These are phyloP conservation scores for Notospermus geniculatus DNA, from an alignment of 1,140 invertebrate species.

Conservation along the genomic window DNA sequence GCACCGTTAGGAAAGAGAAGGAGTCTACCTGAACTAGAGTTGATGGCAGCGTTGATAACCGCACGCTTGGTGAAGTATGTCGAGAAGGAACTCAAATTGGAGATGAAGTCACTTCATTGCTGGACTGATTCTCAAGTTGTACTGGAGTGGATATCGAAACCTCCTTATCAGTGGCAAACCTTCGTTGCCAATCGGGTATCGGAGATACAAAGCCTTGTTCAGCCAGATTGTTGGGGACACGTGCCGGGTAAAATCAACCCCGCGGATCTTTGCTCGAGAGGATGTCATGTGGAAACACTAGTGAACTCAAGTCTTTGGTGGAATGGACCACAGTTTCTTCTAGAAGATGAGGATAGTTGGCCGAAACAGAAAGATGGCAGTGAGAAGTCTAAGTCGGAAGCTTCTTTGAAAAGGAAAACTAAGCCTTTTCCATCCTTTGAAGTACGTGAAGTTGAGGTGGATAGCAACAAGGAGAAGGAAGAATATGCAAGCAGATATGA, in stretches of 20 bases:
- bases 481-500: background rate
- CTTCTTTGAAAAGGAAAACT: too few relatives aligned
- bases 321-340: background rate
- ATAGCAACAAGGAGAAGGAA: background rate
- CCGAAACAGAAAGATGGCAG: background rate
- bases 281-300: background rate
- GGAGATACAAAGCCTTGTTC: background rate
- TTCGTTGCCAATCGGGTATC: slow-evolving; percentile 2
- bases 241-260: background rate
- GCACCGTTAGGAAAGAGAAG: background rate
- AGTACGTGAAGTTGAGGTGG: background rate
- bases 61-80: slow-evolving; percentile 1
- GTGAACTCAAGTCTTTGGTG: background rate
- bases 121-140: slow-evolving; percentile 3
- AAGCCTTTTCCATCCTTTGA: too few relatives aligned
- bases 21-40: background rate
- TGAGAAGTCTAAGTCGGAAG: background rate
- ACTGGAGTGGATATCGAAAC: background rate
- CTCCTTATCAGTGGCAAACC: background rate
- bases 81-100: background rate
- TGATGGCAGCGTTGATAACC: slow-evolving; percentile 2
- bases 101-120: background rate
- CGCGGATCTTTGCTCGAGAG: slow-evolving; percentile 6
- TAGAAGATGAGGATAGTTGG: background rate
- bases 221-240: background rate